Percentiles rank a stretch among this genome's conserved stretches.
Evolutionary conservation across 2,888 invertebrate species (phyloP).

Genomic region (Sarcophaga variegata): DNA sequence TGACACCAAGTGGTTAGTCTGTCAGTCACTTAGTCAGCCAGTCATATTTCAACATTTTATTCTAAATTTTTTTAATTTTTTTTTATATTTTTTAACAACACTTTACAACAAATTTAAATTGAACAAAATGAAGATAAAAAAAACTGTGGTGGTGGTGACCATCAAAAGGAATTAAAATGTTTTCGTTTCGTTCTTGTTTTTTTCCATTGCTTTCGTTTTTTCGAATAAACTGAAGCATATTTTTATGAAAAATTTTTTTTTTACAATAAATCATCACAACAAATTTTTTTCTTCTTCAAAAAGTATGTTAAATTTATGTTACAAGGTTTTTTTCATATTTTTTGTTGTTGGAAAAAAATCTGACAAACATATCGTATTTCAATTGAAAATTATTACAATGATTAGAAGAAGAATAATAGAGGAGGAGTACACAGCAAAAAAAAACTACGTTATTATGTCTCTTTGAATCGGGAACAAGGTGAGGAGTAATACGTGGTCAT

Average conservation of each 20-base stretch:
- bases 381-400: too few species aligned
- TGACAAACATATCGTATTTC: too few species aligned
- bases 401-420: too few species aligned
- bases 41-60: not conserved
- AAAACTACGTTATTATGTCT: not conserved
- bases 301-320: conserved; percentile 57
- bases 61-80: not conserved
- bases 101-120: too few species aligned
- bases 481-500: not conserved
- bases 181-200: conserved; percentile 11
- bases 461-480: not conserved
- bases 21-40: not conserved
- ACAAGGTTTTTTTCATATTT: conserved; percentile 55
- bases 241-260: not conserved
- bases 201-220: too few species aligned
- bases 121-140: conserved; percentile 41
- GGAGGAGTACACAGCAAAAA: not conserved
- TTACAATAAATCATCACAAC: not conserved
- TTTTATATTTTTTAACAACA: not conserved
- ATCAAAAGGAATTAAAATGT: conserved; percentile 60
- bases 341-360: not conserved
- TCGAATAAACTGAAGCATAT: too few species aligned
- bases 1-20: conserved; percentile 2
- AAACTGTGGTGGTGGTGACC: conserved; percentile 44
- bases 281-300: not conserved